Base-by-base conservation (phyloP, 2,888 invertebrate species). In the Andrena marginata region DNA sequence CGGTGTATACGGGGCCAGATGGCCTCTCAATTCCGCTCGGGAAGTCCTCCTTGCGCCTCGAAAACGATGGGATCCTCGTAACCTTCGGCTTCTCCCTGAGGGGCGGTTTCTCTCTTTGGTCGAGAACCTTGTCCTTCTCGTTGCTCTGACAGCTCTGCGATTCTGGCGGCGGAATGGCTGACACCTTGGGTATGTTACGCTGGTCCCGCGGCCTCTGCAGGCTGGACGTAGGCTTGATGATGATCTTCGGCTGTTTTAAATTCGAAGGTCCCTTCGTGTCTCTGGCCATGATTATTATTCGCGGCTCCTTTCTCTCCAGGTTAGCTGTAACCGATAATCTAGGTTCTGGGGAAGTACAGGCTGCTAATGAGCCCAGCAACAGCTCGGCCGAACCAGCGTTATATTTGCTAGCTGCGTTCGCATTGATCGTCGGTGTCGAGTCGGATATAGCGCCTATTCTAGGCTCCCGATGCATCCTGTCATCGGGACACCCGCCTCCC, bases 271-370 rank as follows among this genome's bases (percentile, higher is more conserved):
- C 73, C 78, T 93, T 94, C 2, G 92, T 90, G 59, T 95, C 94
- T 0, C 95, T 95, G 7, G 96, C 95, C 87, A 96, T 96, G 26
- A 96, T 96, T 49, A 96, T 94, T 77, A 96, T 95, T 90, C 95
- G 96, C 0, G 96, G 95, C 88, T 96, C 96, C 42, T 91, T 89
- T 77, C 95, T 92, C 65, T 93, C 94, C 3, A 20, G 26, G 6
- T 35, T 60, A 0, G 2, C 0, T 2, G 1, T 2, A 2, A 0
- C 49, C 1, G 68, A 4, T 1, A 51, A 13, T 10, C 51, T 67
- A 0, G 16, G 1, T 1, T 77, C 82, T 0, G 49, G 26, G 16
- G 42, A 68, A 0, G 60, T 8, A 1, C 49, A 56, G 1, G 31
- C 5, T 0, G 6, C 8, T n/a, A 54, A 16, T 0, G 56, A 26